Base-by-base conservation (phyloP, 2,888 invertebrate genomes). In the Argyresthia albistria region DNA sequence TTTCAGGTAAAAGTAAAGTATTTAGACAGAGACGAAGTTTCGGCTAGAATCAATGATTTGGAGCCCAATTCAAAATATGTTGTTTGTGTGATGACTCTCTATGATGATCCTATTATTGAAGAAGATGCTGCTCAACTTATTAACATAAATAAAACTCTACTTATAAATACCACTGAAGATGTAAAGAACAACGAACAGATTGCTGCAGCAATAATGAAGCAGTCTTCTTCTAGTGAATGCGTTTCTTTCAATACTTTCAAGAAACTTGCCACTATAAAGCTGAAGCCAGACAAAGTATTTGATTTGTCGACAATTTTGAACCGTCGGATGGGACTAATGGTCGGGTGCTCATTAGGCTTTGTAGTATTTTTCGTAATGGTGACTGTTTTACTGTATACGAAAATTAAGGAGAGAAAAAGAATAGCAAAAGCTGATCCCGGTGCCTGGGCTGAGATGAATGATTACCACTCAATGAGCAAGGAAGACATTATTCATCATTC, bases 301-400 rank as follows among this genome's bases (percentile, higher is more conserved):
- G 65, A 76, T 55, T 63, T 83, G 54, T 66, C 81, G 1, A 63
- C 65, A 51, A 70, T 87, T 55, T 64, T 87, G 42, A 80, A 82
- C 59, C 73, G 86, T 52, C 75, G 87, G 55, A 73, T 86, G 71
- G 87, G 87, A 48, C 65, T 87, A 56, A 86, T 86, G 57, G 84
- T 87, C 25, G 87, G 87, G 43, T 87, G 87, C 65, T 73, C 75
- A 52, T 68, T 87, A 66, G 87, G 87, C 53, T 76, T 74, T 59
- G 69, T 87, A 59, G 86, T 86, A 45, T 87, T 87, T 62, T 83
- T 87, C 62, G 65, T 87, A 25, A 82, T 87, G 86, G 83, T 87
- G 9, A 70, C 87, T 9, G 67, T 87, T 64, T 63, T 87, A 56
- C 62, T 79, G 51, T 87, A 87, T 56, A 87, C 86, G 54, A 87